Conservation (phyloP, 92 coral and sea anemone genomes). For the Umimayanthus kanabou region DNA sequence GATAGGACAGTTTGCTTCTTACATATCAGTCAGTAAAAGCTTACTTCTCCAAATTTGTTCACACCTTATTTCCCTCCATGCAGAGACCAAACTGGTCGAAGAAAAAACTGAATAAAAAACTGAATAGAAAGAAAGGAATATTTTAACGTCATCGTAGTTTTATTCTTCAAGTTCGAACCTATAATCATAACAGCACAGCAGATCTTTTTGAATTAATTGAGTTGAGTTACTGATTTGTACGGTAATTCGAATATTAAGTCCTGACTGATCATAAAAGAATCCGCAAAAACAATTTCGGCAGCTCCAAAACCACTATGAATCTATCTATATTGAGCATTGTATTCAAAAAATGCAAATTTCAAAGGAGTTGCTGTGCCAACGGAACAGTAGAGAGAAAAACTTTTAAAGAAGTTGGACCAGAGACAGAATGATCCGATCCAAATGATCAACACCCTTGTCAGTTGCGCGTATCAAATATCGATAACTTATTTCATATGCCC, state of each 20-base stretch:
- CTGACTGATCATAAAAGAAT: background rate
- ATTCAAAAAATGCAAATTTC: background rate
- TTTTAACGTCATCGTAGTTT: no score
- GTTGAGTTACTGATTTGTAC: background rate
- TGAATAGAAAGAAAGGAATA: no score
- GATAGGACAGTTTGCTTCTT: background rate
- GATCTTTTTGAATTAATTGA: background rate
- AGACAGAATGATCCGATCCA: background rate
- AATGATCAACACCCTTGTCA: no score
- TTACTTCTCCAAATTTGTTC: no score
- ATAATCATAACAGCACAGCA: background rate
- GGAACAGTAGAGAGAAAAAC: background rate
- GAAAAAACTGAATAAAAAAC: no score
- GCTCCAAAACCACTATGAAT: background rate
- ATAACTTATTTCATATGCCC: no score
- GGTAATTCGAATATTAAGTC: background rate
- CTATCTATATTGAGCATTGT: background rate
- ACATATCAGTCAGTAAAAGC: background rate
- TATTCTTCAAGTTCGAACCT: background rate
- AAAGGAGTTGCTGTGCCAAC: conserved; percentile 32
- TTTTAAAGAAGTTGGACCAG: background rate
- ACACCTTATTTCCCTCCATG: background rate
- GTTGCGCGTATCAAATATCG: no score
- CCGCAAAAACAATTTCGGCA: background rate
- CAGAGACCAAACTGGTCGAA: background rate